Conservation (phyloP, 2,797 vertebrate genomes). For the Diplodus puntazzo region DNA sequence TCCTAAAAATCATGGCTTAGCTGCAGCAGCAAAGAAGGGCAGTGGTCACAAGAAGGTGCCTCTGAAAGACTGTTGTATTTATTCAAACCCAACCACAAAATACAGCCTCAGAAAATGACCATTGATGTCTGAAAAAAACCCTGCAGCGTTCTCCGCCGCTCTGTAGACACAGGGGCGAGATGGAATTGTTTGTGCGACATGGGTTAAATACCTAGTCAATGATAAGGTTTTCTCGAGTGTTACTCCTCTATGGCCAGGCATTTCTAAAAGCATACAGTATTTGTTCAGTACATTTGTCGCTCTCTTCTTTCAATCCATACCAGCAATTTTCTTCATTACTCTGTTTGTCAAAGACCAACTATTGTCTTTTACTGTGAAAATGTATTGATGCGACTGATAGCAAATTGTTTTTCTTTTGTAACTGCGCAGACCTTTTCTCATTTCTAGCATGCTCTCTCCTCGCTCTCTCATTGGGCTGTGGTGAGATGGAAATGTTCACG, state of each 20-base stretch:
- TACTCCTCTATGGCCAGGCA: constrained; percentile 7
- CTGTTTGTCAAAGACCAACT: constrained; percentile 41
- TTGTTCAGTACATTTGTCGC: constrained; percentile 35
- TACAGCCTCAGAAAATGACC: neutral
- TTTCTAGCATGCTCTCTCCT: constrained; percentile 52
- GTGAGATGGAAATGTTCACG: constrained; percentile 46
- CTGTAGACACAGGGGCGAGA: neutral
- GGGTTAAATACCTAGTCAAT: constrained; percentile 42
- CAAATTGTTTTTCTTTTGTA: constrained; percentile 63
- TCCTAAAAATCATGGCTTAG: neutral
- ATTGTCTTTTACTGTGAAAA: constrained; percentile 54
- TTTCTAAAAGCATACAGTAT: constrained; percentile 10
- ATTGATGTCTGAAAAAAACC: constrained; percentile 2
- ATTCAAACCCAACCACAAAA: neutral
- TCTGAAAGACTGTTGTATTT: constrained; percentile 6
- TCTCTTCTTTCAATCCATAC: constrained; percentile 64
- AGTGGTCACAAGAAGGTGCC: neutral
- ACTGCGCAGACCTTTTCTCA: constrained; percentile 40
- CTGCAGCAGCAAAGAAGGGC: neutral
- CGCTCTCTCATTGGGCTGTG: constrained; percentile 38
- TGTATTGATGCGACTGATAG: constrained; percentile 57
- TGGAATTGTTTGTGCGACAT: constrained; percentile 2
- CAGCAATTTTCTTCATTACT: constrained; percentile 58
- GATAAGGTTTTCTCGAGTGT: neutral
- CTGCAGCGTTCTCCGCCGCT: neutral